Evolutionary conservation across 2,888 invertebrate species (phyloP).

Genomic region (Mycogona germanica): DNA sequence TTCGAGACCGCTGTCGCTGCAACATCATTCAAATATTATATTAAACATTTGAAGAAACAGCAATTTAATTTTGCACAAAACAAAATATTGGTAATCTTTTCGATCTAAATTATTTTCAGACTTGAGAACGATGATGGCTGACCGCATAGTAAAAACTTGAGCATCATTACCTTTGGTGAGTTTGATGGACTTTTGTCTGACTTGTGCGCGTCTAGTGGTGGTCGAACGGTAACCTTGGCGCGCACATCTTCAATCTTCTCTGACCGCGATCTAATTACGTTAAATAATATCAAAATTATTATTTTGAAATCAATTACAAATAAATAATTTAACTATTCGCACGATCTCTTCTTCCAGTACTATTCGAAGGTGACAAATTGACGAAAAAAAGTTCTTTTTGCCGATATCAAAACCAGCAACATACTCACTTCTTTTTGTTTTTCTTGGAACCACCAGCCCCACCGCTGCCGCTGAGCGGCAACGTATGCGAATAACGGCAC

Average conservation of each 20-base stretch:
- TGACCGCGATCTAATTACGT: not conserved
- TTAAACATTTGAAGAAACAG: not conserved
- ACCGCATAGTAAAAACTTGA: no score
- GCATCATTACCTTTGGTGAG: conserved; percentile 21
- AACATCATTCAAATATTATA: not conserved
- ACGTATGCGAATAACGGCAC: conserved; percentile 24
- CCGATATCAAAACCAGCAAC: not conserved
- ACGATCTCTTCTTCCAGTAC: no score
- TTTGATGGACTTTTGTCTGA: conserved; percentile 1
- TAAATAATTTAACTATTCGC: no score
- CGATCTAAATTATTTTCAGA: no score
- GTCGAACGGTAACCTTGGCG: not conserved
- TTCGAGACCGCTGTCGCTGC: conserved; percentile 20
- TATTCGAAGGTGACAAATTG: no score
- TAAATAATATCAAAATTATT: no score
- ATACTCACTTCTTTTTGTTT: conserved; percentile 14
- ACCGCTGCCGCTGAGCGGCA: not conserved
- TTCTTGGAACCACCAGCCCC: not conserved
- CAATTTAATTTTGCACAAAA: not conserved
- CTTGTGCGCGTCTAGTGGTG: not conserved
- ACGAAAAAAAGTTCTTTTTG: not conserved
- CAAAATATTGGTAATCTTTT: not conserved
- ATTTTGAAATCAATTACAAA: no score
- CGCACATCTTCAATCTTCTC: conserved; percentile 3
- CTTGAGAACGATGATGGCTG: no score